These are phyloP conservation scores for Rhopalosiphum nymphaeae DNA, from an alignment of 2,888 invertebrate genomes.

Conservation along the genomic window DNA sequence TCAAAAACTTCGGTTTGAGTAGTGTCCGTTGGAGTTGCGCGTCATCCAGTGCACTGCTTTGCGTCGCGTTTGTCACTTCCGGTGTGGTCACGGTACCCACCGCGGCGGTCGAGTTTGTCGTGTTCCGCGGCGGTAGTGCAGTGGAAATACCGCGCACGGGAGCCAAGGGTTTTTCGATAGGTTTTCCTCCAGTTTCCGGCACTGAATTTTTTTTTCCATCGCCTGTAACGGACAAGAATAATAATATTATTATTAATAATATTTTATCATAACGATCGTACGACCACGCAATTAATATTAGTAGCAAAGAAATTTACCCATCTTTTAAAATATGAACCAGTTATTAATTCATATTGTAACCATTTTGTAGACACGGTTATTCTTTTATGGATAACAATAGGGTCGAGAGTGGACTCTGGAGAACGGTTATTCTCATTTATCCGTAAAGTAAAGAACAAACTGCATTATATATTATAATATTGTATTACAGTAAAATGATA, in stretches of 20 bases:
- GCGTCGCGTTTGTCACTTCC: conserved; percentile 32
- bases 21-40: conserved; percentile 50
- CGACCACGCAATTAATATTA: not conserved
- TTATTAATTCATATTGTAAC: too few species aligned
- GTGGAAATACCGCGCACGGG: not conserved
- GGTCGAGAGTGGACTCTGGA: too few species aligned
- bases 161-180: not conserved
- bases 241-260: not conserved
- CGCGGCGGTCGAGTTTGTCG: not conserved
- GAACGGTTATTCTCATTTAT: not conserved
- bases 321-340: too few species aligned
- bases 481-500: not conserved
- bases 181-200: not conserved
- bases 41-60: conserved; percentile 54
- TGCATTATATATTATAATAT: not conserved
- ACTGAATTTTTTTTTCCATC: conserved; percentile 45
- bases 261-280: not conserved
- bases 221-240: not conserved
- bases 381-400: not conserved
- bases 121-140: not conserved
- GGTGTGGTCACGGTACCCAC: not conserved
- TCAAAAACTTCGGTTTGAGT: conserved; percentile 74
- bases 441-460: not conserved
- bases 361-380: not conserved
- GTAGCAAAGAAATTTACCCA: too few species aligned